Percentiles rank a stretch among this genome's conserved stretches.
phyloP scores from a whole-genome alignment of 53 echinoderm and acorn worm genomes.

The Echinarachnius parma region DNA sequence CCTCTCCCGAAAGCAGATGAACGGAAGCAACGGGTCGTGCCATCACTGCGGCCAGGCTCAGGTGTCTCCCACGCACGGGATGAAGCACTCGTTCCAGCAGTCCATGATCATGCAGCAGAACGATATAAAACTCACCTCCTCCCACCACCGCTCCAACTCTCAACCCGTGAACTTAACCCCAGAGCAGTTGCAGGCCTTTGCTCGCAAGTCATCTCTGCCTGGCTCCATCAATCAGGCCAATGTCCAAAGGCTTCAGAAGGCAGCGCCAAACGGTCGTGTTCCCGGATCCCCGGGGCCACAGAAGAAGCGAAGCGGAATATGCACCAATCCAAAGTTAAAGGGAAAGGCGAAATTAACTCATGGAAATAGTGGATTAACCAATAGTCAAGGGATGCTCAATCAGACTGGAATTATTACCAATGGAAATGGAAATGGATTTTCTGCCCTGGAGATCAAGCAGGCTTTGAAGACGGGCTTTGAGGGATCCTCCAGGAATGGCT shows the following conservation, averaged over 20 bases:
- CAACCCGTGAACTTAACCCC: conserved; percentile 53
- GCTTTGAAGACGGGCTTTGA: conserved; percentile 87
- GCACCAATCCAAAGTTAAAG: conserved; percentile 93
- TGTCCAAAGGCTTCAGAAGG: conserved; percentile 67
- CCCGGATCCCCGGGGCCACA: conserved; percentile 78
- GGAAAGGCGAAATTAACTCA: conserved; percentile 60
- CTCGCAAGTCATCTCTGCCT: conserved; percentile 91
- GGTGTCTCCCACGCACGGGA: conserved; percentile 31
- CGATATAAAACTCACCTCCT: conserved; percentile 8
- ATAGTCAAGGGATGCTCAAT: conserved; percentile 60
- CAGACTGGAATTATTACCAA: conserved; percentile 63
- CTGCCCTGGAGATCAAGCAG: conserved; percentile 89
- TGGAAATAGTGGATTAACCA: conserved; percentile 67
- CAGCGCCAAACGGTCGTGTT: conserved; percentile 22
- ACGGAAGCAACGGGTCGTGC: conserved; percentile 15
- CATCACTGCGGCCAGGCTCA: conserved; percentile 38
- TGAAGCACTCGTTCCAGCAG: conserved; percentile 41
- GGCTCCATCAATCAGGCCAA: conserved; percentile 89
- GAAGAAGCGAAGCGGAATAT: conserved; percentile 73
- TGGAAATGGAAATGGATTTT: conserved; percentile 71
- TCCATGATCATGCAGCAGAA: conserved; percentile 39
- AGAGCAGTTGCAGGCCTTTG: conserved; percentile 47
- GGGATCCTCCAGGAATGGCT: conserved; percentile 87
- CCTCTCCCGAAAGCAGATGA: conserved; percentile 29
- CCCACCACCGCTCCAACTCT: conserved; percentile 57